Percentiles rank a stretch among this genome's conserved stretches.
phyloP scores from a whole-genome alignment of 2,888 invertebrate genomes.

The Isoperla grammatica region DNA sequence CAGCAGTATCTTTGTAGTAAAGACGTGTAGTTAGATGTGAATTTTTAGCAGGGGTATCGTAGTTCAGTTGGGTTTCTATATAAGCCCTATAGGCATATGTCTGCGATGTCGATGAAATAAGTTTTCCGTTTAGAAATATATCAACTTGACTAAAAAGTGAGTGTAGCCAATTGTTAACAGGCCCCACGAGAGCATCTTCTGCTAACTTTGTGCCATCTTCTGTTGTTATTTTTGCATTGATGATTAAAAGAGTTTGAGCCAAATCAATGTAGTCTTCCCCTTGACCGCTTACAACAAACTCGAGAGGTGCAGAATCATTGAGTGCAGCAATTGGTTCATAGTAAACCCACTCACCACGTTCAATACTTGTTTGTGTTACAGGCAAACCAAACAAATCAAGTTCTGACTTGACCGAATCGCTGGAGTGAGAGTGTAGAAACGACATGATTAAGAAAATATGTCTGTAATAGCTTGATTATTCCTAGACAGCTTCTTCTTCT shows the following conservation, averaged over 20 bases:
- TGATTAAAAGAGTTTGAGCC: background rate
- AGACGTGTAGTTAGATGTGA: constrained; percentile 30
- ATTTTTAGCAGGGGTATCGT: constrained; percentile 27
- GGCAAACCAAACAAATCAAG: constrained; percentile 34
- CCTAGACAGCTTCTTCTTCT: background rate
- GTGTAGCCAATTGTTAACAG: constrained; percentile 33
- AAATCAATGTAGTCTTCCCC: constrained; percentile 9
- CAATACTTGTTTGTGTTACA: constrained; percentile 20
- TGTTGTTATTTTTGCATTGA: constrained; percentile 4
- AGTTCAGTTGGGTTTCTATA: constrained; percentile 34
- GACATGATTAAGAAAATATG: background rate
- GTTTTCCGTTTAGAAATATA: constrained; percentile 35
- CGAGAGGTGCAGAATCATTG: background rate
- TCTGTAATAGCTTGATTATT: background rate
- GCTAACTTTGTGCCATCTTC: constrained; percentile 4
- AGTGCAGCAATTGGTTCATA: constrained; percentile 18
- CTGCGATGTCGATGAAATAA: constrained; percentile 30
- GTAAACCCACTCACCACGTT: constrained; percentile 31
- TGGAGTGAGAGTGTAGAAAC: background rate
- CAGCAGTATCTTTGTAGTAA: constrained; percentile 28
- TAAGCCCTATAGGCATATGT: constrained; percentile 32
- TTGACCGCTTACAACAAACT: constrained; percentile 1
- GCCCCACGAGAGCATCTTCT: constrained; percentile 22
- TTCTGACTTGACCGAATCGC: background rate
- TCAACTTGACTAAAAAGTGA: constrained; percentile 34